Base-by-base conservation (phyloP, 2,797 vertebrate species). In the Pempheris klunzingeri region DNA sequence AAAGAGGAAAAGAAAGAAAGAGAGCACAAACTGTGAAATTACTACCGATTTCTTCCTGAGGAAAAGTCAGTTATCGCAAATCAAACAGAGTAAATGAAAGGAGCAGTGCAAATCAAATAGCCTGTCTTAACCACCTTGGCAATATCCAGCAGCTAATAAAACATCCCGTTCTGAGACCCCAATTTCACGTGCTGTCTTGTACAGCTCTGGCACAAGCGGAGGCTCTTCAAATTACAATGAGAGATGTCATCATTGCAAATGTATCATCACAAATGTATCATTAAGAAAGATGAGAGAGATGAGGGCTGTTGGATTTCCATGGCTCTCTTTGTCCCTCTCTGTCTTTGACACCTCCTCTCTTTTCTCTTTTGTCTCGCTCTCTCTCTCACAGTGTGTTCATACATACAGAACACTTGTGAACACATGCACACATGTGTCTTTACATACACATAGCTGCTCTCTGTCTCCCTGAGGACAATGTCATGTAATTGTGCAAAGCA, bases 51-150 rank as follows among this genome's bases (percentile, higher is more conserved):
- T 82, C 77, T 77, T 87, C 65, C 68, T 8, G 47, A 61, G 78
- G 75, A 90, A 87, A 83, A 83, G 80, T 82, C 87, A 83, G 85
- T 91, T 87, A 90, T 86, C 67, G 49, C 86, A 91, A 92, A 90
- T 92, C 87, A 92, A 87, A 90, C 63, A 64, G 69, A 63, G 71
- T 81, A 86, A 92, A 92, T 88, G 85, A 91, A 88, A 87, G 80
- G 77, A 89, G 72, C 71, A 24, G 77, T 32, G 68, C 74, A 87
- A 91, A 90, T 92, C 87, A 83, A 92, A 88, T 75, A 75, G 77
- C 59, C 75, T 52, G 74, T 89, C 79, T 89, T 79, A 85, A 87
- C 78, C 82, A 87, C 85, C 80, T 82, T 69, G 71, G 66, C 69
- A 84, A 87, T 85, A 86, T 84, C 80, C 75, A 83, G 75, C 68